Conservation (phyloP, 2,113 vertebrate genomes). For the Dermatemys mawii region DNA sequence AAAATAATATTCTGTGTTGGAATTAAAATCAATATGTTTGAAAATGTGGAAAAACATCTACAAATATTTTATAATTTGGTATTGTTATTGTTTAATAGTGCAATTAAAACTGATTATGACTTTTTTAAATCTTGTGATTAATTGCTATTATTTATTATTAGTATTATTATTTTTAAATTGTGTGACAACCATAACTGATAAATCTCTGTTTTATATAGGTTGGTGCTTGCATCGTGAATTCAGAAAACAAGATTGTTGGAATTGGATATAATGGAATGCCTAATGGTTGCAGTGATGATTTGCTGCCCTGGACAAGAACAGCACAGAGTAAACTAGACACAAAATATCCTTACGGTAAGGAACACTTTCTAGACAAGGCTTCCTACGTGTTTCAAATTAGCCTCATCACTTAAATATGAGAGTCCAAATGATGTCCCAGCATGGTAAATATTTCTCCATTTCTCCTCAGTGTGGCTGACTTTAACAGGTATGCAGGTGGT, state of each 20-base stretch:
- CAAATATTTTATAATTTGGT: too few relatives aligned
- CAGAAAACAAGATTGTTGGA: conserved; percentile 97
- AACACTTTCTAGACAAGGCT: not conserved
- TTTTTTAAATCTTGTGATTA: too few relatives aligned
- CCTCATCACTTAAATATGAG: not conserved
- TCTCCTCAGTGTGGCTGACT: not conserved
- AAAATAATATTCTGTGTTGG: too few relatives aligned
- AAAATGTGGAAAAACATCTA: too few relatives aligned
- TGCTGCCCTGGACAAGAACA: conserved; percentile 82
- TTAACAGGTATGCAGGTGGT: not conserved
- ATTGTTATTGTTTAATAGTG: too few relatives aligned
- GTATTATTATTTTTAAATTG: not conserved
- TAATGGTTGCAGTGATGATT: conserved; percentile 87
- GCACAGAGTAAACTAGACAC: conserved; percentile 82
- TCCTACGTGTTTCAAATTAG: not conserved
- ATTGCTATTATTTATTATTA: too few relatives aligned
- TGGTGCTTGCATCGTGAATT: conserved; percentile 96
- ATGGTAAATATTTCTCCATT: not conserved
- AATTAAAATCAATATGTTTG: too few relatives aligned
- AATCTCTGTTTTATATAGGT: conserved; percentile 79
- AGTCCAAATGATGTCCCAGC: not conserved
- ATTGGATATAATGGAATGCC: conserved; percentile 99
- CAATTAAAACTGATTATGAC: too few relatives aligned
- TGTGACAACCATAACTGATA: not conserved
- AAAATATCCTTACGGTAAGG: conserved; percentile 90